Evolutionary conservation across 2,113 vertebrate genomes (phyloP).

Genomic region (Petromus typicus): DNA sequence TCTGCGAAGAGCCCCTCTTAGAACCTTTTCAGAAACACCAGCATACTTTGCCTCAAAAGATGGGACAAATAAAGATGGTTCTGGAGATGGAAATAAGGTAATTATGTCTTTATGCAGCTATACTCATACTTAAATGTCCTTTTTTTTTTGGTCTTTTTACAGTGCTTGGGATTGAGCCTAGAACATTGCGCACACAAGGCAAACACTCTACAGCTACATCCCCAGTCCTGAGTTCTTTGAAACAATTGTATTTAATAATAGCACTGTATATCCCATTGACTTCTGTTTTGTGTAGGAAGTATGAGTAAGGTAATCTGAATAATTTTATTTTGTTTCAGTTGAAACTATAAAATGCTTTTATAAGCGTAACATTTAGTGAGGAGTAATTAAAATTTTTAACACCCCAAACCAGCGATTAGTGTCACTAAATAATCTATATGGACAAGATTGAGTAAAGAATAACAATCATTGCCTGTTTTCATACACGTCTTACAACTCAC

Average conservation of each 20-base stretch:
- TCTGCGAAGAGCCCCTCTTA: conserved; percentile 86
- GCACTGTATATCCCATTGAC: not conserved
- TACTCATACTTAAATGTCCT: not conserved
- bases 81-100: conserved; percentile 95
- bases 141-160: not conserved
- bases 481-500: not conserved
- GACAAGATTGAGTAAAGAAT: conserved; percentile 29
- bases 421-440: conserved; percentile 11
- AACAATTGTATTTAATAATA: conserved; percentile 31
- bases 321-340: conserved; percentile 54
- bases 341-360: conserved; percentile 38
- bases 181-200: not conserved
- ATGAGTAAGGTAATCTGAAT: conserved; percentile 21
- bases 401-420: not conserved
- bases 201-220: not conserved
- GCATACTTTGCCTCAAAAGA: conserved; percentile 95
- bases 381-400: not conserved
- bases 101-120: conserved; percentile 28
- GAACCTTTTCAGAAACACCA: conserved; percentile 92
- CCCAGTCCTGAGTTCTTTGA: not conserved
- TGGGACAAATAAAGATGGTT: conserved; percentile 91
- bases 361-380: conserved; percentile 28
- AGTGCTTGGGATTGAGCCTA: not conserved
- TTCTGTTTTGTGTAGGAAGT: conserved; percentile 60
- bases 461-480: conserved; percentile 41